Percentiles rank a stretch among this genome's conserved stretches.
phyloP scores from a whole-genome alignment of 1,140 invertebrate species.

The Aphelinus atriplicis region DNA sequence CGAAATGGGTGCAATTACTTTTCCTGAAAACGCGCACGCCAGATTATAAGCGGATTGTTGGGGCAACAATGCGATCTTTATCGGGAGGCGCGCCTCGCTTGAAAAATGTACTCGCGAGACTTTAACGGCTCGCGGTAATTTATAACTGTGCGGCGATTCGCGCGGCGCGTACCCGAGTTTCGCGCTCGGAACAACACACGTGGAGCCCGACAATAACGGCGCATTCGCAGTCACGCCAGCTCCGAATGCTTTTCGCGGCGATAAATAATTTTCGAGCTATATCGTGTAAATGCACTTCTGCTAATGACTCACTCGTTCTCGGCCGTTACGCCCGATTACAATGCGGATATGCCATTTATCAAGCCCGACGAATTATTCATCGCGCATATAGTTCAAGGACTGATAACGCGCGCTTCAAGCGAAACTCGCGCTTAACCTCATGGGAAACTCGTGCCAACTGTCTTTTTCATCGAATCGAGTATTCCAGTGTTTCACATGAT shows the following conservation, averaged over 20 bases:
- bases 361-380: conserved; percentile 29
- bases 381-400: background rate
- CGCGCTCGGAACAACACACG: background rate
- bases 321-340: background rate
- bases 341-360: conserved; percentile 11
- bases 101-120: background rate
- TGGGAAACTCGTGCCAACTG: too few relatives aligned
- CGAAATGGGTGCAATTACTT: background rate
- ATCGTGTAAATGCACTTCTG: conserved; percentile 28
- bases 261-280: conserved; percentile 23
- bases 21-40: too few relatives aligned
- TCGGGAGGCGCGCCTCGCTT: too few relatives aligned
- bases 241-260: conserved; percentile 20
- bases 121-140: background rate
- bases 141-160: conserved; percentile 2
- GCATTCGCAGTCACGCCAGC: background rate
- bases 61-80: too few relatives aligned
- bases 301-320: conserved; percentile 11
- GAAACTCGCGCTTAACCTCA: conserved; percentile 1
- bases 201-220: background rate
- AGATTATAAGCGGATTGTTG: too few relatives aligned
- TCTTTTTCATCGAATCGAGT: too few relatives aligned
- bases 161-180: too few relatives aligned
- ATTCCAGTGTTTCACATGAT: too few relatives aligned
- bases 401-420: conserved; percentile 13